Evolutionary conservation across 2,888 invertebrate genomes (phyloP).

Genomic region (Gastrophysa polygoni): DNA sequence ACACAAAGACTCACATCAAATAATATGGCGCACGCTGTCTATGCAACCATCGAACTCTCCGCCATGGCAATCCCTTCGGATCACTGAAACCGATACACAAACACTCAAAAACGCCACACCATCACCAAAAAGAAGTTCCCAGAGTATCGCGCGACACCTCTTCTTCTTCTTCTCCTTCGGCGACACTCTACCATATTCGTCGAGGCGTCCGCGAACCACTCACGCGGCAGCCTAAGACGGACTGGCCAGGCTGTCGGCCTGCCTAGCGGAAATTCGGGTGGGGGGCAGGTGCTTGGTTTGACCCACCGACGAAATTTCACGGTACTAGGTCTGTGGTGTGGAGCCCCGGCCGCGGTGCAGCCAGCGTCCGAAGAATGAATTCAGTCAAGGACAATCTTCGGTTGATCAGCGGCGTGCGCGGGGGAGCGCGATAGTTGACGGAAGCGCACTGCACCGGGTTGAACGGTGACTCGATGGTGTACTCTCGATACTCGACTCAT

Average conservation of each 20-base stretch:
- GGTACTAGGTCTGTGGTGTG: conserved; percentile 31
- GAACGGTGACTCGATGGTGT: too few relatives aligned
- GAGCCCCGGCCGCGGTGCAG: background rate
- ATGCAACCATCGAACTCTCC: background rate
- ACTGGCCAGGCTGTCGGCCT: conserved; percentile 29
- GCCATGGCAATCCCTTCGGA: background rate
- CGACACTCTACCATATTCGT: too few relatives aligned
- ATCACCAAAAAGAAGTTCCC: too few relatives aligned
- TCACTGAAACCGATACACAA: too few relatives aligned
- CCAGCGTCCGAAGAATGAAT: conserved; percentile 1
- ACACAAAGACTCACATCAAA: background rate
- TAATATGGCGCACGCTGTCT: background rate
- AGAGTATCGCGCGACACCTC: too few relatives aligned
- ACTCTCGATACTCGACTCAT: too few relatives aligned
- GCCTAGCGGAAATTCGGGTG: conserved; percentile 33
- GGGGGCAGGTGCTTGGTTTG: conserved; percentile 31
- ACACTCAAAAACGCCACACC: too few relatives aligned
- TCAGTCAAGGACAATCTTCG: conserved; percentile 15
- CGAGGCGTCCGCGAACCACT: too few relatives aligned
- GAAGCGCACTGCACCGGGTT: too few relatives aligned
- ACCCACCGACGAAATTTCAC: conserved; percentile 36
- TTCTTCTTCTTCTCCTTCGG: too few relatives aligned
- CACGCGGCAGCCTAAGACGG: conserved; percentile 18
- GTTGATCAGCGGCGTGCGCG: background rate
- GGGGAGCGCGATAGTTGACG: too few relatives aligned